These are phyloP conservation scores for Meloe dianella DNA, from an alignment of 2,888 invertebrate genomes.

Conservation along the genomic window DNA sequence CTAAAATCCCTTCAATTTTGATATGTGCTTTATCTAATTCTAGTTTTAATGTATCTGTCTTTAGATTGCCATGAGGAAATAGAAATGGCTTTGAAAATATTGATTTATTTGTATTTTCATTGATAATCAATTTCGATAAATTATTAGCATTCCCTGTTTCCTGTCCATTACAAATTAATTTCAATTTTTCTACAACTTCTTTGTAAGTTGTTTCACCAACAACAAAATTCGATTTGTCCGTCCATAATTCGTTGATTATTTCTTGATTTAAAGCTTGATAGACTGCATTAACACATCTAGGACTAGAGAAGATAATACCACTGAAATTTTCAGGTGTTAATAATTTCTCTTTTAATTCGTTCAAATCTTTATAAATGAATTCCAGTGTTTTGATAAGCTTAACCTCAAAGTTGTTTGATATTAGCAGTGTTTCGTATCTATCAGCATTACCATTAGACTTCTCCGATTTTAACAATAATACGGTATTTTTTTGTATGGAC, in stretches of 20 bases:
- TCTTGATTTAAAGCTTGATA: conserved; percentile 54
- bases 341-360: conserved; percentile 58
- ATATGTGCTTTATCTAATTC: conserved; percentile 58
- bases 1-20: conserved; percentile 60
- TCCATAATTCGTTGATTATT: conserved; percentile 38
- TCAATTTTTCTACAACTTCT: conserved; percentile 57
- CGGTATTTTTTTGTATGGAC: conserved; percentile 43
- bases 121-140: conserved; percentile 61
- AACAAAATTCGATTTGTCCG: conserved; percentile 44
- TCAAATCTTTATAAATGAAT: conserved; percentile 62
- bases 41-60: conserved; percentile 61
- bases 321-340: conserved; percentile 58
- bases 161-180: conserved; percentile 61
- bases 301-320: conserved; percentile 65
- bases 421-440: conserved; percentile 59
- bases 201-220: conserved; percentile 65
- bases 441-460: conserved; percentile 52
- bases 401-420: conserved; percentile 59
- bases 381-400: conserved; percentile 62
- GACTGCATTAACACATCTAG: conserved; percentile 63
- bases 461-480: conserved; percentile 54
- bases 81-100: conserved; percentile 59
- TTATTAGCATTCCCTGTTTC: conserved; percentile 64
- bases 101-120: conserved; percentile 52
- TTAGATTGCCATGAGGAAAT: conserved; percentile 65